A percentile compares a stretch with the other conserved stretches of the same genome.
phyloP scores from a whole-genome alignment of 2,797 vertebrate species.

The Lutjanus campechanus region DNA sequence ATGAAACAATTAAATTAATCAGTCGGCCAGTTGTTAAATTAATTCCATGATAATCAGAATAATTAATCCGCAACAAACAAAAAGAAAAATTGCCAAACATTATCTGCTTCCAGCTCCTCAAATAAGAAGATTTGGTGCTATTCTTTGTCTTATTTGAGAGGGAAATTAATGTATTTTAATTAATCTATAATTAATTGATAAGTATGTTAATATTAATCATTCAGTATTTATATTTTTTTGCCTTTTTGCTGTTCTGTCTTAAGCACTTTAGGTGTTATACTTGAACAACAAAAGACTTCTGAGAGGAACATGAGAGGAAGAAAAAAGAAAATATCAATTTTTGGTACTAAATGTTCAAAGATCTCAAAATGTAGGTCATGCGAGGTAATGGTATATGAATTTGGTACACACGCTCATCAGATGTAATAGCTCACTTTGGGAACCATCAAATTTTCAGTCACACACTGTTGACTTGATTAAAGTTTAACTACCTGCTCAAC shows the following conservation, averaged over 20 bases:
- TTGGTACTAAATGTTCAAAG: not conserved
- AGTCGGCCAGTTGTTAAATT: no score
- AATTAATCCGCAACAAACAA: not conserved
- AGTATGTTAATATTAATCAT: no score
- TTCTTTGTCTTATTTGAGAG: no score
- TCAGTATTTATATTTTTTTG: no score
- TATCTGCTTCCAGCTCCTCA: no score
- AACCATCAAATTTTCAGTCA: slow-evolving; percentile 36
- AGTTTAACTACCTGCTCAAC: slow-evolving; percentile 38
- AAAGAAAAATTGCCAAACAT: not conserved
- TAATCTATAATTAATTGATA: no score
- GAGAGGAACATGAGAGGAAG: not conserved
- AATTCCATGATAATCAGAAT: not conserved
- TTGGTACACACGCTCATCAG: not conserved
- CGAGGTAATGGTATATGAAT: not conserved
- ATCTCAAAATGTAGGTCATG: not conserved
- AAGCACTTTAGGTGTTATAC: not conserved
- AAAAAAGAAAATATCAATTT: not conserved
- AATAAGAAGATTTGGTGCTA: no score
- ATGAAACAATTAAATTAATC: not conserved
- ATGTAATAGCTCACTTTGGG: slow-evolving; percentile 17
- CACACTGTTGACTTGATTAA: slow-evolving; percentile 34
- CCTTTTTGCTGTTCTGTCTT: not conserved
- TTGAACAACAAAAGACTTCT: not conserved
- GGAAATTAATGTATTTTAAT: no score